Base-by-base conservation (phyloP, 2,888 invertebrate species). In the Drosophila multiciliata region DNA sequence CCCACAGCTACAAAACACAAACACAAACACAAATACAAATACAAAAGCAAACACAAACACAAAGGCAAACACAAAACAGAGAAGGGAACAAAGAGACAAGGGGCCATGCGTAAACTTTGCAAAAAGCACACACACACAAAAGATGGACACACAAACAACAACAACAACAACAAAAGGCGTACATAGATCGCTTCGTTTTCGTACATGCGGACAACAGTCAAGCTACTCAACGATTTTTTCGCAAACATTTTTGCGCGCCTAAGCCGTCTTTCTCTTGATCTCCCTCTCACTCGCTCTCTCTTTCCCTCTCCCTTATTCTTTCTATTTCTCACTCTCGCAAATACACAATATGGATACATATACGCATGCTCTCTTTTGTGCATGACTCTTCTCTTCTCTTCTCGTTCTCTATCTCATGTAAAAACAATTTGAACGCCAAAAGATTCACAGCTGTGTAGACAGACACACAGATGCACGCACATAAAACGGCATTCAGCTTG, bases 61-160 rank as follows among this genome's bases (percentile, higher is more conserved):
- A 64, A 71, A 64, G n/a, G 45, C 65, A 57, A 42, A 63, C n/a
- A 9, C 70, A 63, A 70, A 60, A 62, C 57, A 63, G 35, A 38
- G 26, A 59, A n/a, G 53, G 33, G 40, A 17, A 33, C 48, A 54
- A 40, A 45, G 68, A 58, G 53, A 38, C 35, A 40, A 38, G 64
- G 11, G 78, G 57, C 53, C 17, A 60, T 89, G 83, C 89, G 89
- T 89, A 89, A 77, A 71, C 53, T 78, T 70, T 49, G 70, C 64
- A 70, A 83, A 83, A 70, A 70, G 62, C 80, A 53, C 69, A 88
- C 71, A 82, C 69, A 74, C 71, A 85, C 78, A 81, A 81, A 82
- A 83, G 72, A 83, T 74, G 62, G 45, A 48, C 63, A 72, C 58
- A 66, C 33, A 59, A 42, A 59, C 57, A 55, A 54, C 26, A 55